phyloP scores from a whole-genome alignment of 2,888 invertebrate genomes.

The Maniola hyperantus region DNA sequence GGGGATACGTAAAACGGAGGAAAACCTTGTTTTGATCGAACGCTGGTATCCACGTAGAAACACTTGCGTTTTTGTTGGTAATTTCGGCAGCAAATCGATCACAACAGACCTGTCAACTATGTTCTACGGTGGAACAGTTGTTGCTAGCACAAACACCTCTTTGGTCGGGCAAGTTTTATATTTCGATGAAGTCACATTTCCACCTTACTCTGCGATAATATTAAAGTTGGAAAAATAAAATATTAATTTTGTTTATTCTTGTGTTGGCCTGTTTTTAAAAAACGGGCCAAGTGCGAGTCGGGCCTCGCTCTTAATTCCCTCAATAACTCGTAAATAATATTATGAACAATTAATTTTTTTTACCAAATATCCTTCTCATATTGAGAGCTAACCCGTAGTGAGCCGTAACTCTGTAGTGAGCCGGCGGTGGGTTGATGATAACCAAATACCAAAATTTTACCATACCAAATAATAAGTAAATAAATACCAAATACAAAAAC shows the following conservation, averaged over 20 bases:
- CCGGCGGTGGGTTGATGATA: no score
- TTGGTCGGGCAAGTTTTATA: constrained; percentile 67
- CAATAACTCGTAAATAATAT: no score
- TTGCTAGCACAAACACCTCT: constrained; percentile 67
- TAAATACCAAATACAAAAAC: no score
- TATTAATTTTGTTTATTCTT: neutral
- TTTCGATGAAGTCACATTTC: constrained; percentile 71
- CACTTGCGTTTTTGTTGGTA: constrained; percentile 89
- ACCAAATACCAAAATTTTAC: no score
- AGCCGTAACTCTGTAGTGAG: no score
- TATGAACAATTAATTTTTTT: no score
- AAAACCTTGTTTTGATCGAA: constrained; percentile 87
- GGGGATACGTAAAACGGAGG: constrained; percentile 84
- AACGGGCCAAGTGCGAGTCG: no score
- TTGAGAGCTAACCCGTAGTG: no score
- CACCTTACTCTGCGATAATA: constrained; percentile 70
- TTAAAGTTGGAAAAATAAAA: constrained; percentile 71
- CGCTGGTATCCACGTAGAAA: constrained; percentile 90
- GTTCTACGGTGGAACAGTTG: constrained; percentile 87
- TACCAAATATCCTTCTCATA: no score
- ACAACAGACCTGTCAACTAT: constrained; percentile 88
- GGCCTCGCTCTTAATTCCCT: no score
- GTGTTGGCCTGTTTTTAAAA: no score
- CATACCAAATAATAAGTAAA: no score
- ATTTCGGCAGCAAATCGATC: constrained; percentile 84